Percentiles rank a stretch among this genome's conserved stretches.
phyloP scores from a whole-genome alignment of 2,113 vertebrate genomes.

The Petrocephalus zakoni region DNA sequence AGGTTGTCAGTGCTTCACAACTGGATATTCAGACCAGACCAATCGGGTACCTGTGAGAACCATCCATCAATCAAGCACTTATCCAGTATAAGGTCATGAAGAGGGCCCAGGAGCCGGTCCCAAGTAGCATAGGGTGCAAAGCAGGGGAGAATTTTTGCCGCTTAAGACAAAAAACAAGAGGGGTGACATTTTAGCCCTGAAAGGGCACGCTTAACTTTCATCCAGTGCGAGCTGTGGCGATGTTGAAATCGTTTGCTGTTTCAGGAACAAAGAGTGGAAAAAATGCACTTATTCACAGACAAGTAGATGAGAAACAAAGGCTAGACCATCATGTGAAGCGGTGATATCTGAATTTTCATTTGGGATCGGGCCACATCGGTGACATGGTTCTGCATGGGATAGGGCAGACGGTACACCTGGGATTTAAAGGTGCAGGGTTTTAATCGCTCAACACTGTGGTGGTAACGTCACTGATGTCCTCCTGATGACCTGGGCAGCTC shows the following conservation, averaged over 20 bases:
- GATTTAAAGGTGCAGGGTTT: neutral
- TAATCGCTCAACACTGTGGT: neutral
- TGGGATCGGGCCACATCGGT: neutral
- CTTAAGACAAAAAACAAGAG: neutral
- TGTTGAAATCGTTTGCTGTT: constrained; percentile 5
- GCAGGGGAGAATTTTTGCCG: neutral
- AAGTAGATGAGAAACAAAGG: neutral
- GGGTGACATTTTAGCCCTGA: neutral
- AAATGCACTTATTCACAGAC: constrained; percentile 8
- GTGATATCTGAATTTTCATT: neutral
- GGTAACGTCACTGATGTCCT: neutral
- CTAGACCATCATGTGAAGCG: constrained; percentile 12
- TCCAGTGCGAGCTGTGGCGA: neutral
- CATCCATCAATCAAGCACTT: neutral
- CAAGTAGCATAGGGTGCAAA: neutral
- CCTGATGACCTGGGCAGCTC: neutral
- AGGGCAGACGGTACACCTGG: neutral
- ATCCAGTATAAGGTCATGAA: neutral
- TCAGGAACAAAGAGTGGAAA: constrained; percentile 13
- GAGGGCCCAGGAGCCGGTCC: neutral
- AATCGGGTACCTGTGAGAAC: neutral
- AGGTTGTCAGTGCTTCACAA: neutral
- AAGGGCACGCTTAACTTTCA: neutral
- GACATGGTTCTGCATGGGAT: neutral
- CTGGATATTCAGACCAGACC: neutral